Conservation (phyloP, 2,888 invertebrate species). For the Drosophila tanythrix region DNA sequence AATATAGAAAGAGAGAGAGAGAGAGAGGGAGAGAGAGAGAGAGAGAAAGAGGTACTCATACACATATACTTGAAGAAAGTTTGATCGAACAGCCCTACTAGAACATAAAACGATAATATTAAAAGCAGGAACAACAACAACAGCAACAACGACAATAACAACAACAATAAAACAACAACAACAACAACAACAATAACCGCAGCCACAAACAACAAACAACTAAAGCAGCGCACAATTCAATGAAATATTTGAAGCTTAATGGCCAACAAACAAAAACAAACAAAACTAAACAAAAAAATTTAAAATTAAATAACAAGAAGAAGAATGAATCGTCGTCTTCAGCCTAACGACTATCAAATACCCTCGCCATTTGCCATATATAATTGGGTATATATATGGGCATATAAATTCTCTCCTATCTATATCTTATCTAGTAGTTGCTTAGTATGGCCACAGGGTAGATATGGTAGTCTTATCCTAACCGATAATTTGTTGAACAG, state of each 20-base stretch:
- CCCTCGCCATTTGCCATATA: not conserved
- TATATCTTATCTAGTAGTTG: not conserved
- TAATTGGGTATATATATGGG: not conserved
- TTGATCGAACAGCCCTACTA: conserved; percentile 27
- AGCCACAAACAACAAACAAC: conserved; percentile 27
- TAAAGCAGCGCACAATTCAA: conserved; percentile 41
- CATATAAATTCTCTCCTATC: not conserved
- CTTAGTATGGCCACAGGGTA: not conserved
- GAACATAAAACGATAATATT: conserved; percentile 21
- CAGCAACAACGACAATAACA: conserved; percentile 9
- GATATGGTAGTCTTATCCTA: not conserved
- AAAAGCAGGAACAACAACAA: conserved; percentile 1
- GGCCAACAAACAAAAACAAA: conserved; percentile 61
- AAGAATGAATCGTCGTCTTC: not conserved
- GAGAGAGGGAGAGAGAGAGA: not conserved
- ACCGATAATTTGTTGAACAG: not conserved
- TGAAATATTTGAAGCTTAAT: conserved; percentile 58
- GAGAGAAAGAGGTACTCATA: conserved; percentile 1
- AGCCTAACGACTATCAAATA: conserved; percentile 25
- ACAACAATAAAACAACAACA: too few species aligned
- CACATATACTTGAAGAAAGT: conserved; percentile 31
- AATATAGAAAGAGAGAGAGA: not conserved
- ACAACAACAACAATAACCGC: conserved; percentile 22
- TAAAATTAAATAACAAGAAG: not conserved
- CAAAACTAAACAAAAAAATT: conserved; percentile 16